Base-by-base conservation (phyloP, 2,888 invertebrate species). In the Eilema sororculum region DNA sequence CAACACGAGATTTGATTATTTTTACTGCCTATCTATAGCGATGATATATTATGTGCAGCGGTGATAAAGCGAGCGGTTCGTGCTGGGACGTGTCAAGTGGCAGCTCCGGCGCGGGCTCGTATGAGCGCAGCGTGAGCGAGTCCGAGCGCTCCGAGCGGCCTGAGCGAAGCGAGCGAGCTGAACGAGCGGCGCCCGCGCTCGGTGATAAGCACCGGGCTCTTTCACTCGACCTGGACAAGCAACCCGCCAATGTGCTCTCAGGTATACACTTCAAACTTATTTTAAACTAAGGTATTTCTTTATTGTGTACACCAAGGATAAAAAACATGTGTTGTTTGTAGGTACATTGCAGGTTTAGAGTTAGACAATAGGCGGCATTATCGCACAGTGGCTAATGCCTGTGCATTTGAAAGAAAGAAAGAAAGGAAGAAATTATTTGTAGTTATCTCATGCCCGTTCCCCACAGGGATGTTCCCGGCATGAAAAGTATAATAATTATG, bases 171-270 rank as follows among this genome's bases (percentile, higher is more conserved):
- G 33, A 95, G 97, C 71, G 96, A 97, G 20, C 94, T 6, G 56
- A 30, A 37, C 57, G 57, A 33, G 56, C 30, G 68, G 86, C 9
- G 82, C 83, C 67, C 80, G 46, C 83, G 37, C 89, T 92, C 59
- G 88, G 90, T 61, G 97, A 97, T 84, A 97, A 96, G 86, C 93
- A 96, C 30, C 95, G 97, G 70, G 96, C 97, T 20, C 94, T 97
- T 81, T 97, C 97, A 28, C 94, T 98, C 1, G 98, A 97, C 82
- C 91, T 97, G 64, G 97, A 97, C 80, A 96, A 96, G 79, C 97
- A 96, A 79, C 93, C 93, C 52, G 74, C 84, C 6, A 77, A 86
- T 16, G 84, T 84, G 33, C 87, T 89, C 5, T 87, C 91, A 22
- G 92, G 93, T 90, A 73, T 8, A 3, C 24, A 9, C 10, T 9